Percentiles rank a stretch among this genome's conserved stretches.
Conservation (phyloP, 1,140 invertebrate genomes). For the Diprion similis region DNA sequence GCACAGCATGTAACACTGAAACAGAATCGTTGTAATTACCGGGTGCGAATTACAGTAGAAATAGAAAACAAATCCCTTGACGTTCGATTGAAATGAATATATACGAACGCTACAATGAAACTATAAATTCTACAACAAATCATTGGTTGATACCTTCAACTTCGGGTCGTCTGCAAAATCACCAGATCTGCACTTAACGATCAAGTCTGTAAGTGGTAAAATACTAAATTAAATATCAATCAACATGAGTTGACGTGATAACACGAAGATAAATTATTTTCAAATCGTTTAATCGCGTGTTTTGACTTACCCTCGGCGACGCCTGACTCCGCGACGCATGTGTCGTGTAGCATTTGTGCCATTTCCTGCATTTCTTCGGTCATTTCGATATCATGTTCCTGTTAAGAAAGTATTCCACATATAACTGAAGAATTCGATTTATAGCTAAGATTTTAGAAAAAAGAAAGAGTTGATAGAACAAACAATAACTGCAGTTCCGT, state of each 20-base stretch:
- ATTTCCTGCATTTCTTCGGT: conserved; percentile 24
- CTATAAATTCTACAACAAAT: too few relatives aligned
- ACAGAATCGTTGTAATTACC: conserved; percentile 12
- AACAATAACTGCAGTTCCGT: too few relatives aligned
- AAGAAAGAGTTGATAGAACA: too few relatives aligned
- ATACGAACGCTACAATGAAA: not conserved
- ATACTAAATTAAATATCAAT: not conserved
- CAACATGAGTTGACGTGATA: too few relatives aligned
- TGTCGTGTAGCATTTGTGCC: conserved; percentile 22
- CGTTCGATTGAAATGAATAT: not conserved
- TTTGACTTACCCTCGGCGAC: conserved; percentile 21
- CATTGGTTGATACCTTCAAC: conserved; percentile 23
- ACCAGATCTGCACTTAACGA: conserved; percentile 19
- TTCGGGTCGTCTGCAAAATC: conserved; percentile 29
- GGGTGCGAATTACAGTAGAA: not conserved
- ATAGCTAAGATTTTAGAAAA: too few relatives aligned
- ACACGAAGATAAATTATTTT: too few relatives aligned
- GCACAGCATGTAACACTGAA: conserved; percentile 37
- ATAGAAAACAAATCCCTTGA: not conserved
- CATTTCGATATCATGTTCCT: too few relatives aligned
- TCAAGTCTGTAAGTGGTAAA: conserved; percentile 20
- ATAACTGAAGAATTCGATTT: too few relatives aligned
- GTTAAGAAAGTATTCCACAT: too few relatives aligned
- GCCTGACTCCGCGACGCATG: conserved; percentile 27
- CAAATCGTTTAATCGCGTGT: not conserved